These are phyloP conservation scores for Bufotes viridis DNA, from an alignment of 2,797 vertebrate species.

Conservation along the genomic window DNA sequence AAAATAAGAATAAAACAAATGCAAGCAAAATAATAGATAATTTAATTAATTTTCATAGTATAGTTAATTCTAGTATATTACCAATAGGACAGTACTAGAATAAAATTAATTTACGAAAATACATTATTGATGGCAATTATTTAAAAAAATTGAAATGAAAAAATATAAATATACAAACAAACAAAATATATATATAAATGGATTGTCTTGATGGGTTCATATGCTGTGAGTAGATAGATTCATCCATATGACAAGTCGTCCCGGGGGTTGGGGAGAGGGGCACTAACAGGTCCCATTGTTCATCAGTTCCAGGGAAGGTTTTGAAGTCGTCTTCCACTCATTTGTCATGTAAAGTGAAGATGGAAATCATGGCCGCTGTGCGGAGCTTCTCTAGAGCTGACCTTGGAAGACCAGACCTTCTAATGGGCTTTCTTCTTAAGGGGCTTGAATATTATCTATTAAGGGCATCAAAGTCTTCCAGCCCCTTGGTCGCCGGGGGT, in stretches of 20 bases:
- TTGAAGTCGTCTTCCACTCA: conserved; percentile 40
- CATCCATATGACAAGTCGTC: too few relatives aligned
- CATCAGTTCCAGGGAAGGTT: neutral
- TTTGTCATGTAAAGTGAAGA: conserved; percentile 51
- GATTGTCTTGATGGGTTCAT: neutral
- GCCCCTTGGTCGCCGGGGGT: conserved; percentile 1
- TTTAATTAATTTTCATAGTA: too few relatives aligned
- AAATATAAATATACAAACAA: neutral
- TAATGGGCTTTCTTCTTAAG: conserved; percentile 24
- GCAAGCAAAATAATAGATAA: too few relatives aligned
- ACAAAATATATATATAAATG: neutral
- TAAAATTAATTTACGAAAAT: too few relatives aligned
- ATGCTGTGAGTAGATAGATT: neutral
- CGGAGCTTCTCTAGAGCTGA: neutral
- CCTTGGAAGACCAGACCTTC: conserved; percentile 34
- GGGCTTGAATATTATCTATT: conserved; percentile 44
- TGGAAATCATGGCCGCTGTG: conserved; percentile 25
- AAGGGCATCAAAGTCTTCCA: conserved; percentile 52
- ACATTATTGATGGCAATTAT: too few relatives aligned
- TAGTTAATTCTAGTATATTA: too few relatives aligned
- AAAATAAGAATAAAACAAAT: too few relatives aligned
- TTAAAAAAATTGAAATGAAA: too few relatives aligned
- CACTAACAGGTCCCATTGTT: conserved; percentile 44
- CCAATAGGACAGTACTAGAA: too few relatives aligned
- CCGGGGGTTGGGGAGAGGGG: neutral